A percentile compares a stretch with the other conserved stretches of the same genome.
Evolutionary conservation across 2,797 vertebrate genomes (phyloP).

Genomic region (Gephyroberyx darwinii): DNA sequence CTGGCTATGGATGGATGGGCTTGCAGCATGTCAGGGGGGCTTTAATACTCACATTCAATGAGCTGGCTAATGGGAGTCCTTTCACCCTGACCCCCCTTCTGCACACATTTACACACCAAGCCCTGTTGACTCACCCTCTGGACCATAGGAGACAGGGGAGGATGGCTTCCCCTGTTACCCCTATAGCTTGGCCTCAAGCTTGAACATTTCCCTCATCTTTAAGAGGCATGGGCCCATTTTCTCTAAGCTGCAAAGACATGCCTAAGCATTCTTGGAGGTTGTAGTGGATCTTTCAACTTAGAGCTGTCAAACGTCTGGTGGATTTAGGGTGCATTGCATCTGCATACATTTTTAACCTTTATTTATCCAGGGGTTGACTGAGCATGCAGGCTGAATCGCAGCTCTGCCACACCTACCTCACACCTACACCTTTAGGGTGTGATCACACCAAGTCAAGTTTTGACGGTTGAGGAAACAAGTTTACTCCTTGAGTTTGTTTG

Average conservation of each 20-base stretch:
- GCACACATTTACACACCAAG: slow-evolving; percentile 71
- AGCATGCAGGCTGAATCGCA: slow-evolving; percentile 3
- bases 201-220: slow-evolving; percentile 63
- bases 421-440: slow-evolving; percentile 11
- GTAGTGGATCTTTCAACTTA: slow-evolving; percentile 46
- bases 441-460: background rate
- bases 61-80: slow-evolving; percentile 77
- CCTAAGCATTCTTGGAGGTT: slow-evolving; percentile 46
- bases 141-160: slow-evolving; percentile 41
- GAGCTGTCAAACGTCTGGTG: slow-evolving; percentile 44
- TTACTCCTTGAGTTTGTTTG: background rate
- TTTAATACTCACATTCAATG: slow-evolving; percentile 75
- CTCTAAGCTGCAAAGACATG: slow-evolving; percentile 50
- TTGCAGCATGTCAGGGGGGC: slow-evolving; percentile 63
- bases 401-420: slow-evolving; percentile 7
- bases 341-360: slow-evolving; percentile 49
- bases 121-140: slow-evolving; percentile 64
- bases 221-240: slow-evolving; percentile 51
- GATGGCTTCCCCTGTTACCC: slow-evolving; percentile 45
- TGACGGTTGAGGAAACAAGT: too few relatives aligned
- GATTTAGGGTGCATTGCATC: slow-evolving; percentile 43
- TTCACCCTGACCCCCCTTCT: slow-evolving; percentile 74
- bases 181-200: slow-evolving; percentile 47
- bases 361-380: slow-evolving; percentile 39
- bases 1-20: slow-evolving; percentile 70